phyloP scores from a whole-genome alignment of 2,888 invertebrate species.

The Eupithecia tripunctaria region DNA sequence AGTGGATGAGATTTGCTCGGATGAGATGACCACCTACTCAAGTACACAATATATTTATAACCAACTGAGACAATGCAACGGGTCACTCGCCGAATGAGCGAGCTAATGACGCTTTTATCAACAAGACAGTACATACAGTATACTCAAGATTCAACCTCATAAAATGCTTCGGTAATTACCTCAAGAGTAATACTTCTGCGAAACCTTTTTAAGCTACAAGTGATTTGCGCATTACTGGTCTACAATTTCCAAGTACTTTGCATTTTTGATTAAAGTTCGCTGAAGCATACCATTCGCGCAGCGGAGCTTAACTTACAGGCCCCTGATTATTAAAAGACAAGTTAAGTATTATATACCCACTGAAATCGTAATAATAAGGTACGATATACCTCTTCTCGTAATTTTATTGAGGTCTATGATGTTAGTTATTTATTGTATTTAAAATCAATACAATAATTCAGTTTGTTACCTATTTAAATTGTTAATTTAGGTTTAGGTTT shows the following conservation, averaged over 20 bases:
- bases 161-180: background rate
- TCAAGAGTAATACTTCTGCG: background rate
- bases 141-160: background rate
- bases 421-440: background rate
- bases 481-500: background rate
- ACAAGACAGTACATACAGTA: background rate
- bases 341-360: background rate
- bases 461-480: background rate
- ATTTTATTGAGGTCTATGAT: background rate
- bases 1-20: too few species aligned
- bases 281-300: background rate
- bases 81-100: background rate
- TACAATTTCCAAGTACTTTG: background rate
- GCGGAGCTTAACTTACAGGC: background rate
- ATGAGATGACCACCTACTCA: too few species aligned
- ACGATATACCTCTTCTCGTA: background rate
- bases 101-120: background rate
- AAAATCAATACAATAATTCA: background rate
- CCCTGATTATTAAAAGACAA: background rate
- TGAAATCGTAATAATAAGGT: too few species aligned
- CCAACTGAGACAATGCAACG: background rate
- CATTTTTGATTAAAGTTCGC: background rate
- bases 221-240: background rate
- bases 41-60: background rate
- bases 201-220: background rate